These are phyloP conservation scores for Mimas tiliae DNA, from an alignment of 2,888 invertebrate genomes.

Conservation along the genomic window DNA sequence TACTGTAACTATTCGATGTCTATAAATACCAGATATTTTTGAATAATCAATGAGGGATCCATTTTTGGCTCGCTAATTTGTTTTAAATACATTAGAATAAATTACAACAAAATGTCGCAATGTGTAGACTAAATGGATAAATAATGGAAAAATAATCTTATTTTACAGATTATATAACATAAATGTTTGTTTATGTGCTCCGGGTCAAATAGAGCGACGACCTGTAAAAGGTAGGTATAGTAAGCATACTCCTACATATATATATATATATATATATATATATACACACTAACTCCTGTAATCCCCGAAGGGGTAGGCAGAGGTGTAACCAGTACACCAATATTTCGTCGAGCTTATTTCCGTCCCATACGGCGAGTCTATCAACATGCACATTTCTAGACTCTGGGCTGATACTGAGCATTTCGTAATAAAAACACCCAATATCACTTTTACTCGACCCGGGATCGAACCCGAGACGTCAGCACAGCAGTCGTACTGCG, in stretches of 20 bases:
- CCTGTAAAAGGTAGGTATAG: not conserved
- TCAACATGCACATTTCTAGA: too few species aligned
- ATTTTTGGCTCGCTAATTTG: not conserved
- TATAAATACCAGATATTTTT: not conserved
- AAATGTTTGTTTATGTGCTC: not conserved
- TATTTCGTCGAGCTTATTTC: too few species aligned
- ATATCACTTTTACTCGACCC: too few species aligned
- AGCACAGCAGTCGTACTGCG: too few species aligned
- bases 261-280: too few species aligned
- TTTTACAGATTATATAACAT: not conserved
- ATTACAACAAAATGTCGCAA: not conserved
- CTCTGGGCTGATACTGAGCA: too few species aligned
- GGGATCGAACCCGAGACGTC: too few species aligned
- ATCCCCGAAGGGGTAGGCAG: too few species aligned
- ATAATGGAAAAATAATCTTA: not conserved
- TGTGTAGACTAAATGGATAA: not conserved
- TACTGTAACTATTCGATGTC: not conserved
- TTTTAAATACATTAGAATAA: slow-evolving; percentile 3
- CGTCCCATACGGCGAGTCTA: too few species aligned
- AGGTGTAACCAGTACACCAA: too few species aligned
- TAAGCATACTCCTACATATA: not conserved
- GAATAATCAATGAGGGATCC: not conserved
- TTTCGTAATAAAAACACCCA: too few species aligned
- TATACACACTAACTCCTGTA: too few species aligned
- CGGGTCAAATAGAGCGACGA: not conserved